phyloP scores from a whole-genome alignment of 2,888 invertebrate species.

The Tineola bisselliella region DNA sequence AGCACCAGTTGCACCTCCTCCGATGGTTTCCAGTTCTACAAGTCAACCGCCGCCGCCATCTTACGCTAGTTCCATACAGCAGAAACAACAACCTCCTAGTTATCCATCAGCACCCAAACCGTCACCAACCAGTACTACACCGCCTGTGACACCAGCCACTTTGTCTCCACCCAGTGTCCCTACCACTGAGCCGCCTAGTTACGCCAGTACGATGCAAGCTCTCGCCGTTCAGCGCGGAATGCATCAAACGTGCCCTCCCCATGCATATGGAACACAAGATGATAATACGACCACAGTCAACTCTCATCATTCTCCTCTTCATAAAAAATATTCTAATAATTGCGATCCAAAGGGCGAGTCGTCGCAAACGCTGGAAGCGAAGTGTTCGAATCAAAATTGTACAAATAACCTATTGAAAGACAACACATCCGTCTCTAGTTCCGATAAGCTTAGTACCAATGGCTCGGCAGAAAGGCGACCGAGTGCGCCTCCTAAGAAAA shows the following conservation, averaged over 20 bases:
- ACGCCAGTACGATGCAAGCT: constrained; percentile 90
- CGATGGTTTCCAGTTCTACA: constrained; percentile 56
- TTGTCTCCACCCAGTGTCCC: constrained; percentile 68
- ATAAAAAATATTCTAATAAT: constrained; percentile 75
- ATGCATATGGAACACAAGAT: constrained; percentile 70
- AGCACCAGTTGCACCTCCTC: constrained; percentile 82
- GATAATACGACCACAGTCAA: constrained; percentile 47
- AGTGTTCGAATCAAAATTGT: constrained; percentile 63
- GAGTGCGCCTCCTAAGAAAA: constrained; percentile 73
- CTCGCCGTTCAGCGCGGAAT: constrained; percentile 76
- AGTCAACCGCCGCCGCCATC: constrained; percentile 80
- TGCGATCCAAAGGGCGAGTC: constrained; percentile 57
- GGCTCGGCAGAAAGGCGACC: constrained; percentile 52
- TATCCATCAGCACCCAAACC: constrained; percentile 64
- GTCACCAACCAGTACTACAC: constrained; percentile 55
- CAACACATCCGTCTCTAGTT: constrained; percentile 66
- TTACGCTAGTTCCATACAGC: constrained; percentile 82
- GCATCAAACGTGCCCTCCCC: constrained; percentile 74
- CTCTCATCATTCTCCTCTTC: constrained; percentile 66
- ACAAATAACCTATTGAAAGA: constrained; percentile 54
- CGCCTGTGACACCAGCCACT: constrained; percentile 59
- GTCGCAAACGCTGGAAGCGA: constrained; percentile 66
- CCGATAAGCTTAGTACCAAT: constrained; percentile 63
- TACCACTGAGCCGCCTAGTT: constrained; percentile 90
- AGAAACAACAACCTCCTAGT: constrained; percentile 71